Base-by-base conservation (phyloP, 1,140 invertebrate species). In the Drosophila burlai region DNA sequence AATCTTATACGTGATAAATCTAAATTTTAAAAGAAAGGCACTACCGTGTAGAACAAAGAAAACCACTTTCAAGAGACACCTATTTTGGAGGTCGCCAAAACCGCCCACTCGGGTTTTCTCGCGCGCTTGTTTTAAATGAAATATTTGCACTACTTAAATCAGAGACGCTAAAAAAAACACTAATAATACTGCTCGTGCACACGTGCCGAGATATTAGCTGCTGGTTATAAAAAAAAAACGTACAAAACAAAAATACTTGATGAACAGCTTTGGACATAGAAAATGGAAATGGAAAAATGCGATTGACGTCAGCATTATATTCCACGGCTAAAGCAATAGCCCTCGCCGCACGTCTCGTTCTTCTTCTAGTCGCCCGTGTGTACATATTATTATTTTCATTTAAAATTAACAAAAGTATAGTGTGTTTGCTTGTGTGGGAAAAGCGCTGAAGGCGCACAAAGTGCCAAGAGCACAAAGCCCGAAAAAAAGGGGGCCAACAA, bases 221-320 rank as follows among this genome's bases (percentile, higher is more conserved):
- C 52, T 74, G 54, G 52, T 60, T 42, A 63, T 46, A 52, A 50
- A 50, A 24, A 24, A 65, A 46, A 46, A 63, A 61, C 49, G 60
- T 64, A 50, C 54, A 67, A 77, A 81, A 81, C 77, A 76, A 85
- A 81, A 80, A 74, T 77, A 83, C 82, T 80, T 80, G 55, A 80
- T 82, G 61, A 90, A 85, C 76, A 83, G 86, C 73, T 89, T 83
- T 83, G 34, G 84, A 75, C 67, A 73, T 63, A 69, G 77, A 81
- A 89, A 89, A 81, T 72, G 76, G 74, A 82, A 81, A 81, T 86
- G 81, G 81, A 90, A 90, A 90, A 90, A 91, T 82, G 79, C 85
- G 72, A 90, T 90, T 90, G 85, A 90, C 85, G 85, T 90, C 85
- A 90, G 85, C 85, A 82, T 62, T 81, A 91, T 89, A 85, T 89